Conservation (phyloP, 35 echinoderm and acorn worm genomes). For the Strongylocentrotus purpuratus region DNA sequence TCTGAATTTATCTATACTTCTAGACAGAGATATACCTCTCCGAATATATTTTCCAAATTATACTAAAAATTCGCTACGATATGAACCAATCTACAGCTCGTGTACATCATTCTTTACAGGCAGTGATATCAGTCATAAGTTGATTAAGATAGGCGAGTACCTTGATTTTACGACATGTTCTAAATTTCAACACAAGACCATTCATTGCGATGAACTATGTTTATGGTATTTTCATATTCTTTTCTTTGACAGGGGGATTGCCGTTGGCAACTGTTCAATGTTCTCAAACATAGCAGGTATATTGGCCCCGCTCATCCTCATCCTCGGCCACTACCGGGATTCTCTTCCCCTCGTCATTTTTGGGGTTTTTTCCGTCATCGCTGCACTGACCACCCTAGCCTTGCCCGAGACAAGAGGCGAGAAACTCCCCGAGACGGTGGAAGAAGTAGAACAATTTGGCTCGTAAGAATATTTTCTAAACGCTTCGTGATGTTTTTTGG, state of each 20-base stretch:
- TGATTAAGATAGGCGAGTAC: no score
- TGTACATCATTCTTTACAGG: no score
- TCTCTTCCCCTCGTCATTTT: constrained; percentile 77
- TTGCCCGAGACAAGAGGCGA: constrained; percentile 80
- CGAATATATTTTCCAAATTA: no score
- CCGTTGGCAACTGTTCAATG: constrained; percentile 57
- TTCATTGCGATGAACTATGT: no score
- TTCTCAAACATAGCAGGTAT: constrained; percentile 49
- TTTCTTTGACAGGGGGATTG: constrained; percentile 44
- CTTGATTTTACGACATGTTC: no score
- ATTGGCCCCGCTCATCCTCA: constrained; percentile 63
- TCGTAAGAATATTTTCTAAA: not conserved
- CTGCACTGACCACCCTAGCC: constrained; percentile 57
- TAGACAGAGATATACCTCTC: no score
- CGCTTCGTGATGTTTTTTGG: not conserved
- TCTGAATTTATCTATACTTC: no score
- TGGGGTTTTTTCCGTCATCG: constrained; percentile 58
- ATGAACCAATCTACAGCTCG: no score
- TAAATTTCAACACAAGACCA: no score
- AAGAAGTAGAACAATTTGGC: constrained; percentile 66
- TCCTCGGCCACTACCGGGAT: constrained; percentile 61
- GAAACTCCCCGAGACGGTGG: constrained; percentile 77
- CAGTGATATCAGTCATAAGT: no score
- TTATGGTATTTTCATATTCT: not conserved
- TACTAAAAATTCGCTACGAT: no score